These are phyloP conservation scores for Crematogaster levior DNA, from an alignment of 2,888 invertebrate species.

Conservation along the genomic window DNA sequence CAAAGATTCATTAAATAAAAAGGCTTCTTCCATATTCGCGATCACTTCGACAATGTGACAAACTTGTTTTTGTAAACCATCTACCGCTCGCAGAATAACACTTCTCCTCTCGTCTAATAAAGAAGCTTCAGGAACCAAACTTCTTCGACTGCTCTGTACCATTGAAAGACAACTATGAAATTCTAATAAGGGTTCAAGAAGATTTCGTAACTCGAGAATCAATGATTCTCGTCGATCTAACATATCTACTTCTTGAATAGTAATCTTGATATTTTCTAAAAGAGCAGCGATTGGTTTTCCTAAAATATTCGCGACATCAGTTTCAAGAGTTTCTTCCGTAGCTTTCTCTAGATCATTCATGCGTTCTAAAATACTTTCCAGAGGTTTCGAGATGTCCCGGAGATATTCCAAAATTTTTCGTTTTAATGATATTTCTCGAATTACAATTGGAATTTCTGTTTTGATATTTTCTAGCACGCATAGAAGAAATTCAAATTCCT, in stretches of 20 bases:
- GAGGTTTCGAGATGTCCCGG: conserved; percentile 74
- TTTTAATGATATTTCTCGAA: conserved; percentile 69
- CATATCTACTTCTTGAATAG: conserved; percentile 61
- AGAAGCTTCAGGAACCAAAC: conserved; percentile 72
- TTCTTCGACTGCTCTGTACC: conserved; percentile 76
- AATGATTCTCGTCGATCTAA: conserved; percentile 68
- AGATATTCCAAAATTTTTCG: conserved; percentile 74
- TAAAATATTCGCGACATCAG: conserved; percentile 74
- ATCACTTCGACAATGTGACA: conserved; percentile 63
- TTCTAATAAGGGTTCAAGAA: conserved; percentile 78
- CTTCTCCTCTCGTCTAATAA: conserved; percentile 77
- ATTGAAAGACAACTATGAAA: conserved; percentile 79
- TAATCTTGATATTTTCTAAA: conserved; percentile 63
- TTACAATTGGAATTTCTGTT: conserved; percentile 70
- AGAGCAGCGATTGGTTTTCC: conserved; percentile 71
- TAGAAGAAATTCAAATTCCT: conserved; percentile 61
- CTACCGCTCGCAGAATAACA: conserved; percentile 76
- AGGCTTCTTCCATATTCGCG: conserved; percentile 47
- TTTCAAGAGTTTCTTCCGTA: conserved; percentile 72
- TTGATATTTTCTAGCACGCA: conserved; percentile 71
- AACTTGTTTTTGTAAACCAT: conserved; percentile 73
- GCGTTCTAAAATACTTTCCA: conserved; percentile 72
- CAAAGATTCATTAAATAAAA: conserved; percentile 64
- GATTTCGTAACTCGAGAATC: conserved; percentile 66
- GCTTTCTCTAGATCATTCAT: conserved; percentile 71